phyloP scores from a whole-genome alignment of 1,140 invertebrate species.

The Coptotermes formosanus region DNA sequence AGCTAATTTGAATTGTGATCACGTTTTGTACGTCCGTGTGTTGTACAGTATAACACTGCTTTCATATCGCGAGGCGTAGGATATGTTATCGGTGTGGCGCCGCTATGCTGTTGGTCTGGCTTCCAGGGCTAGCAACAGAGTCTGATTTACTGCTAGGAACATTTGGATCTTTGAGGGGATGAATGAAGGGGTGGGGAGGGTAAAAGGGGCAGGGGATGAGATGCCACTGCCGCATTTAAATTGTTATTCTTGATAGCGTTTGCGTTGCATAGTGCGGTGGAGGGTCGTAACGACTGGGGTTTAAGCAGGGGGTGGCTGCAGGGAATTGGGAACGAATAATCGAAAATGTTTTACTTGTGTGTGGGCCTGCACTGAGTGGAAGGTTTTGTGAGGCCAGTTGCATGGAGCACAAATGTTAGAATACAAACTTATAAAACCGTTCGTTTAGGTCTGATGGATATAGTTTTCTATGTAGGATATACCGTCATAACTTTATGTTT shows the following conservation, averaged over 20 bases:
- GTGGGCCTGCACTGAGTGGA: no score
- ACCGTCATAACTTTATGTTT: no score
- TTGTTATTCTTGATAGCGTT: constrained; percentile 29
- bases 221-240: constrained; percentile 24
- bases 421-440: no score
- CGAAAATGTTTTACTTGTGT: neutral
- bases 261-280: neutral
- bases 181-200: neutral
- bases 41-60: neutral
- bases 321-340: neutral
- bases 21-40: neutral
- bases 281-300: neutral
- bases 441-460: no score
- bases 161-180: constrained; percentile 11
- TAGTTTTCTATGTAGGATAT: no score
- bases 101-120: constrained; percentile 8
- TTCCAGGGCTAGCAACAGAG: constrained; percentile 1
- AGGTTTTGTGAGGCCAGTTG: no score
- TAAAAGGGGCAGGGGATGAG: neutral
- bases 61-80: neutral
- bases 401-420: no score
- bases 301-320: neutral
- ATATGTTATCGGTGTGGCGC: neutral
- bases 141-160: constrained; percentile 10
- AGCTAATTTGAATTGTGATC: neutral